Conservation (phyloP, 2,113 vertebrate species). For the Callocephalon fimbriatum region DNA sequence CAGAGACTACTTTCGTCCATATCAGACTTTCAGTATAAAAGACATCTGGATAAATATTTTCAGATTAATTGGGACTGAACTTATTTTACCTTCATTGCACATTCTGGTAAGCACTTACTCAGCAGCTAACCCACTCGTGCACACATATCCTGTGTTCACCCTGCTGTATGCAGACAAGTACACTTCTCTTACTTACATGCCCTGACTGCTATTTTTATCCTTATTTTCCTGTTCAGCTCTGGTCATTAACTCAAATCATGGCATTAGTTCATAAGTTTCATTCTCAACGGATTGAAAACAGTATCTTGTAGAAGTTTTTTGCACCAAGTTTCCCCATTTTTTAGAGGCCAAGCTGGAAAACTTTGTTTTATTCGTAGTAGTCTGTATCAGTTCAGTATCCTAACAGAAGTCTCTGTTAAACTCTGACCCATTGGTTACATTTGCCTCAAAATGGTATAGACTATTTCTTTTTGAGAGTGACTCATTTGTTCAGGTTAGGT, state of each 20-base stretch:
- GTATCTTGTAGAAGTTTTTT: background rate
- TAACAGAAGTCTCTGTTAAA: background rate
- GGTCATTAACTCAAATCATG: background rate
- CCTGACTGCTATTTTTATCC: background rate
- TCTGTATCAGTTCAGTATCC: background rate
- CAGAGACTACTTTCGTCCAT: background rate
- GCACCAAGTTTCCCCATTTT: background rate
- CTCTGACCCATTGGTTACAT: background rate
- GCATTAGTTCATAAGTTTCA: background rate
- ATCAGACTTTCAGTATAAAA: background rate
- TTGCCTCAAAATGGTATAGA: background rate
- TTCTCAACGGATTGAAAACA: background rate
- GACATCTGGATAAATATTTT: background rate
- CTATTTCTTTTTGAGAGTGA: background rate
- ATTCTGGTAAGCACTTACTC: background rate
- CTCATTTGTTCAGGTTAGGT: background rate
- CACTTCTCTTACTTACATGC: background rate
- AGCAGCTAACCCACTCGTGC: background rate
- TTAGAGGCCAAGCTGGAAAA: background rate
- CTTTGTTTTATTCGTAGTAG: background rate
- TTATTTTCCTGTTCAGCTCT: background rate
- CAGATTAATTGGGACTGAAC: background rate
- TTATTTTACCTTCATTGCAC: background rate
- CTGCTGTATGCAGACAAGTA: background rate
- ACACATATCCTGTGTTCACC: background rate